Conservation (phyloP, 2,113 vertebrate genomes). For the Syrmaticus mikado region DNA sequence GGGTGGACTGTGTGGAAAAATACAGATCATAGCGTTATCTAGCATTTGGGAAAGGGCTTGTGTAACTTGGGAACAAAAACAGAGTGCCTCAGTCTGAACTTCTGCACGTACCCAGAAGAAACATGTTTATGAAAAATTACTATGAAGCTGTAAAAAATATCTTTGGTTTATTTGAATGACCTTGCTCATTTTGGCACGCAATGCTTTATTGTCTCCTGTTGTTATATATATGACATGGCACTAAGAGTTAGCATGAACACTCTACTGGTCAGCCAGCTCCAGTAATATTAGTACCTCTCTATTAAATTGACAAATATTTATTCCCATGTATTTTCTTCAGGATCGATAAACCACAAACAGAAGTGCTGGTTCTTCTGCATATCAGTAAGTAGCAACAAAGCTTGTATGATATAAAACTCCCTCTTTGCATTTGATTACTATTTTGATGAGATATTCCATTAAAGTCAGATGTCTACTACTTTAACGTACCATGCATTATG, state of each 20-base stretch:
- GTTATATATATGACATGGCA: not conserved
- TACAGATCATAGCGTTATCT: not conserved
- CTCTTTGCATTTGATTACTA: not conserved
- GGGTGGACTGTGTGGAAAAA: not conserved
- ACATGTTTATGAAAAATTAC: not conserved
- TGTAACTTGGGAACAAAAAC: not conserved
- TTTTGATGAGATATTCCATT: not conserved
- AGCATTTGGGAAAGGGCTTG: not conserved
- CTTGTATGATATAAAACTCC: not conserved
- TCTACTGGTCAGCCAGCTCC: not conserved
- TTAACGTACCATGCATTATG: fast-evolving
- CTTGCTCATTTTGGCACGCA: not conserved
- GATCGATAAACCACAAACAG: not conserved
- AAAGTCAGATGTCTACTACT: not conserved
- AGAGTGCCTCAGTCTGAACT: not conserved
- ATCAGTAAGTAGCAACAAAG: fast-evolving
- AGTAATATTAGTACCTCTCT: not conserved
- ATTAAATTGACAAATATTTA: not conserved
- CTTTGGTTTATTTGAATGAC: not conserved
- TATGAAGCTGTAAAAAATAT: not conserved
- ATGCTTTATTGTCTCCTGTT: not conserved
- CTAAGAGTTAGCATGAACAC: not conserved
- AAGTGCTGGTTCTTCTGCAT: not conserved
- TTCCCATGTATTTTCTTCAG: too few species aligned
- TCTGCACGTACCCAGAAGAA: not conserved